A percentile compares a stretch with the other conserved stretches of the same genome.
phyloP scores from a whole-genome alignment of 2,888 invertebrate genomes.

The Drosophila formosana region DNA sequence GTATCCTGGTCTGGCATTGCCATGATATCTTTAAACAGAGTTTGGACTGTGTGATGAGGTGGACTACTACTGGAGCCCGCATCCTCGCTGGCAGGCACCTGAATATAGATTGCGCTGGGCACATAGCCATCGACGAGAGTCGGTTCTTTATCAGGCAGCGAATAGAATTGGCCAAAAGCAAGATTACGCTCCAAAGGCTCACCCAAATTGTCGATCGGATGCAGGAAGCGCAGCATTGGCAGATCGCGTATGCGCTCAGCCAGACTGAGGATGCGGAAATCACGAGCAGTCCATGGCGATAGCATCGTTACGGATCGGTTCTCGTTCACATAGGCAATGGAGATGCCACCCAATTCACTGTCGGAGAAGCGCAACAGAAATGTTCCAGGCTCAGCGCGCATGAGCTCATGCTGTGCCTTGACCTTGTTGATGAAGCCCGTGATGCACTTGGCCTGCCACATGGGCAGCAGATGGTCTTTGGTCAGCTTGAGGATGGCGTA shows the following conservation, averaged over 20 bases:
- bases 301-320: slow-evolving; percentile 91
- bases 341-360: slow-evolving; percentile 95
- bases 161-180: slow-evolving; percentile 96
- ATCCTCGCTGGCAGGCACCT: slow-evolving; percentile 89
- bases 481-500: slow-evolving; percentile 99
- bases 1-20: slow-evolving; percentile 28
- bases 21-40: slow-evolving; percentile 87
- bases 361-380: slow-evolving; percentile 98
- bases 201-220: slow-evolving; percentile 88
- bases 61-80: slow-evolving; percentile 87
- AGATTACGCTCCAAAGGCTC: slow-evolving; percentile 90
- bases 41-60: slow-evolving; percentile 89
- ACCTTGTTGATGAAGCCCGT: slow-evolving; percentile 98
- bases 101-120: slow-evolving; percentile 92
- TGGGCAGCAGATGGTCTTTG: slow-evolving; percentile 94
- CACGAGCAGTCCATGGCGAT: slow-evolving; percentile 96
- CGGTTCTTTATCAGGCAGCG: slow-evolving; percentile 84
- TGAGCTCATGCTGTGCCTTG: slow-evolving; percentile 94
- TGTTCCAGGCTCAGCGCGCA: slow-evolving; percentile 91
- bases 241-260: slow-evolving; percentile 96
- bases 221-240: slow-evolving; percentile 92
- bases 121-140: slow-evolving; percentile 90
- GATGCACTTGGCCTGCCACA: slow-evolving; percentile 95
- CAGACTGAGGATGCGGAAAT: slow-evolving; percentile 95
- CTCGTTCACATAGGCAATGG: slow-evolving; percentile 96